Evolutionary conservation across 2,113 vertebrate species (phyloP), one percentile per base, ranked within the genome.

Genomic region (Apodemus sylvaticus): DNA sequence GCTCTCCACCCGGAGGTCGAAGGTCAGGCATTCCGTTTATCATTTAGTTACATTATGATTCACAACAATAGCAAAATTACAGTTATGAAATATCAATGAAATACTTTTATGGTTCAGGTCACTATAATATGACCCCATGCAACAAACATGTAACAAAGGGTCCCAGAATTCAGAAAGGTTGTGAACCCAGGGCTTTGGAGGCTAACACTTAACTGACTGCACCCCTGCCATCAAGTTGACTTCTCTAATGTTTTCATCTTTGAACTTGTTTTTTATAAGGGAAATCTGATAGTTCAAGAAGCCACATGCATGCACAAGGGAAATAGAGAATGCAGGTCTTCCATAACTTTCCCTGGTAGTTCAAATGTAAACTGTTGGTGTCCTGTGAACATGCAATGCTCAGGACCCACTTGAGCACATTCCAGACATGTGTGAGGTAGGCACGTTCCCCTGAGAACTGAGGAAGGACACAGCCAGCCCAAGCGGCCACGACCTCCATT

Each of bases 251-350:
- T 70, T 36, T 96, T 81, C 60, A 71, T 71, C 34, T 88, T 73
- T 62, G 68, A 95, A 74, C 3, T 53, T 93, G 62, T 34, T 29
- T 89, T 91, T 96, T 94, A 12, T 85, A 64, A 64, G 45, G n/a
- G 16, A 93, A 66, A 34, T 58, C 48, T 53, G n/a, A n/a, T 58
- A 42, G 68, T 39, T 64, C 39, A 42, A 58, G 55, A 39, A n/a
- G 81, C 11, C 8, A 3, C 13, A 3, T 78, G 2, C 17, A 11
- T 11, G 17, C 19, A 58, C 29, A 74, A 14, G 76, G 42, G 51
- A 58, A 31, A 66, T 7, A 9, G 31, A 89, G 14, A 29, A 77
- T 2, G 2, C 9, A 4, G 5, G 36, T 2, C 78, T 58, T 34
- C 36, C 7, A 22, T 9, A 5, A 17, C 17, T 81, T 78, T 91